Evolutionary conservation across 2,113 vertebrate species (phyloP).

Genomic region (Psilopogon haemacephalus): DNA sequence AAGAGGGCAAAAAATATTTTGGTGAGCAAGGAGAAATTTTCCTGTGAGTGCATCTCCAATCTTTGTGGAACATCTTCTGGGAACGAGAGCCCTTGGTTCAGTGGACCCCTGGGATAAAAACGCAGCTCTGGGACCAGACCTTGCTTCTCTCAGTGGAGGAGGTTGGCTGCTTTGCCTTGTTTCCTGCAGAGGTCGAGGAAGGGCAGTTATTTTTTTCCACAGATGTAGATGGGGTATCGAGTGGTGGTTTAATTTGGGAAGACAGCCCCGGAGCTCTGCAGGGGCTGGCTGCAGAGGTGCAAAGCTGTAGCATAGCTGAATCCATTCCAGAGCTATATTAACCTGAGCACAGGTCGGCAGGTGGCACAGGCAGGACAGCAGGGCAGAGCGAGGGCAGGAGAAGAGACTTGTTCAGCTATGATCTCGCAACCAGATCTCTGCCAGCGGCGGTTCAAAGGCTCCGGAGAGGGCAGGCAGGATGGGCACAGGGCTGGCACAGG

Average conservation of each 20-base stretch:
- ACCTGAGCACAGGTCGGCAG: background rate
- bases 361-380: background rate
- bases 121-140: background rate
- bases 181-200: background rate
- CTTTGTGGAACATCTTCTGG: background rate
- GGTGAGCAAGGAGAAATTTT: background rate
- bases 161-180: background rate
- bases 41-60: background rate
- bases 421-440: background rate
- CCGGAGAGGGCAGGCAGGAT: background rate
- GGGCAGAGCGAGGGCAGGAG: background rate
- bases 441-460: background rate
- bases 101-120: background rate
- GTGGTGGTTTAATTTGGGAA: constrained; percentile 18
- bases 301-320: constrained; percentile 20
- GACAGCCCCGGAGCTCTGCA: background rate
- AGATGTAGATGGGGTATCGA: background rate
- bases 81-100: background rate
- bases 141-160: background rate
- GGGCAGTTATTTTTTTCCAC: background rate
- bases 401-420: background rate
- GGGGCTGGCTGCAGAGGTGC: background rate
- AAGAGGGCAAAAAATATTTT: background rate
- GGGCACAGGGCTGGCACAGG: fast-evolving
- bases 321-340: background rate